Conservation (phyloP, 2,113 vertebrate species). For the Oplegnathus fasciatus region DNA sequence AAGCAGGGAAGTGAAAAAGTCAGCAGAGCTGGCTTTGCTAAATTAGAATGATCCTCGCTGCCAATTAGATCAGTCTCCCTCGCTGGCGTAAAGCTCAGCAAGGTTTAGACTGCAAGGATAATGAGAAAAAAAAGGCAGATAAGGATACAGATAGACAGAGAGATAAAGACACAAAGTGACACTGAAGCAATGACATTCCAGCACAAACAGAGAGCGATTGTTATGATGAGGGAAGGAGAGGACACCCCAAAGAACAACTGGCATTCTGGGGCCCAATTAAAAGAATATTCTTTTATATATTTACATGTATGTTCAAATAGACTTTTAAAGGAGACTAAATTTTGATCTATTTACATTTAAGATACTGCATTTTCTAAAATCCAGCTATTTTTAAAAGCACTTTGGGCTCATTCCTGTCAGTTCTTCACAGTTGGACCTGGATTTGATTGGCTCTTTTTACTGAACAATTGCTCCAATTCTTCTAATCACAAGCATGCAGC, state of each 20-base stretch:
- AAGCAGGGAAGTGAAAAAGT: slow-evolving; percentile 35
- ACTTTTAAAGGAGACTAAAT: neutral
- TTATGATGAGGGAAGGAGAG: slow-evolving; percentile 1
- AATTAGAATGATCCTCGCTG: slow-evolving; percentile 72
- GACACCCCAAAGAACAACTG: neutral
- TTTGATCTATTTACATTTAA: neutral
- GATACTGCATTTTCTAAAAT: neutral
- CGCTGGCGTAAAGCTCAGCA: slow-evolving; percentile 48
- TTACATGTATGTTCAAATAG: neutral
- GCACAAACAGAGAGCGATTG: slow-evolving; percentile 38
- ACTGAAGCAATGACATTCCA: slow-evolving; percentile 18
- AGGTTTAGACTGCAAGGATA: slow-evolving; percentile 63
- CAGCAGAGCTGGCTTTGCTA: slow-evolving; percentile 40
- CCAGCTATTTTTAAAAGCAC: neutral
- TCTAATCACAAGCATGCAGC: slow-evolving; percentile 42
- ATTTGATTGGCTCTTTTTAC: slow-evolving; percentile 40
- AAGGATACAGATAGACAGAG: slow-evolving; percentile 51
- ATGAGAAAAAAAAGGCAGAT: slow-evolving; percentile 52
- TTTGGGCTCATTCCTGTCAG: slow-evolving; percentile 12
- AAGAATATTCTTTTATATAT: neutral
- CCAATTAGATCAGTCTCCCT: slow-evolving; percentile 77
- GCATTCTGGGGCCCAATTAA: slow-evolving; percentile 17
- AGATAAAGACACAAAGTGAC: slow-evolving; percentile 52
- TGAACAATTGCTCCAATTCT: slow-evolving; percentile 17
- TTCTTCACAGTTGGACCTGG: slow-evolving; percentile 12